These are phyloP conservation scores for Podocnemis expansa DNA, from an alignment of 2,113 vertebrate species.

Conservation along the genomic window DNA sequence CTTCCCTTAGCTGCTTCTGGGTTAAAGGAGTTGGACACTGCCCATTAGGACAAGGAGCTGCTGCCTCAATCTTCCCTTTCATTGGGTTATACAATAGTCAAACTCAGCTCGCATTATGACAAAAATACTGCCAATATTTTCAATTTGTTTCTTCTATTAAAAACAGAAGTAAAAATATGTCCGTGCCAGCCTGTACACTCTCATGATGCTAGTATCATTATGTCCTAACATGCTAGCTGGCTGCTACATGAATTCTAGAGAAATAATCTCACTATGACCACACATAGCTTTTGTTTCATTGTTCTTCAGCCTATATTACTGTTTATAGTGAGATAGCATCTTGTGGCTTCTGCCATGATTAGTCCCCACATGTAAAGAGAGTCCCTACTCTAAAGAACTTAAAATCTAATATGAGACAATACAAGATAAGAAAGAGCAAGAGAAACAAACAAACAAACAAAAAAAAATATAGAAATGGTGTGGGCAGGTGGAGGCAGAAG, in stretches of 20 bases:
- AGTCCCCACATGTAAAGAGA: no score
- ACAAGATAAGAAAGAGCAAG: rapidly evolving
- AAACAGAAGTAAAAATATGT: neutral
- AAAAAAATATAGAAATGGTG: neutral
- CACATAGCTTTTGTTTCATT: neutral
- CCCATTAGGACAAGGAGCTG: neutral
- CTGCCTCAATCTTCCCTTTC: neutral
- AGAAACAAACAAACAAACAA: no score
- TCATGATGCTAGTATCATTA: neutral
- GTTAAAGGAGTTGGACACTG: neutral
- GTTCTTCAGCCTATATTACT: neutral
- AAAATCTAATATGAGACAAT: neutral
- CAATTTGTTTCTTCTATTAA: neutral
- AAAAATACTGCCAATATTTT: neutral
- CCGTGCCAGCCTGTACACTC: neutral
- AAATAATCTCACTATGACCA: neutral
- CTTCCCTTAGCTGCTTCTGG: neutral
- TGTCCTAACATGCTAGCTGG: neutral
- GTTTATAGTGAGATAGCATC: neutral
- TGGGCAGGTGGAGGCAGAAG: no score
- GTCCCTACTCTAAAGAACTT: neutral
- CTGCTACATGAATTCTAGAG: neutral
- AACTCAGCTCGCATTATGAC: neutral
- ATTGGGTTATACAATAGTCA: neutral
- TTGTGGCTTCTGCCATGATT: neutral